Base-by-base conservation (phyloP, 2,113 vertebrate species). In the Cryptomyrus ogoouensis region DNA sequence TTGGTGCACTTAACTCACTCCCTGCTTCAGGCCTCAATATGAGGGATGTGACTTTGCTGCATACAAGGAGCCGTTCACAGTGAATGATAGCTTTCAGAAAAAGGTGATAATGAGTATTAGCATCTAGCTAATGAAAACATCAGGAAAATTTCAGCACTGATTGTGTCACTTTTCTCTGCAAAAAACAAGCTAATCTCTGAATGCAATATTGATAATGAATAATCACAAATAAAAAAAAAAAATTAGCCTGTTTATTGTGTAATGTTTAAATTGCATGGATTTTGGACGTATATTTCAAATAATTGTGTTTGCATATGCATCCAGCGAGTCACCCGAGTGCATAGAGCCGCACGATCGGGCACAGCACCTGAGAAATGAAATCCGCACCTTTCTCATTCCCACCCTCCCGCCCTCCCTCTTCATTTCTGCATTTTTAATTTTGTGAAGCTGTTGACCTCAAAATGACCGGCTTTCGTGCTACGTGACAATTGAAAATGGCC, bases 111-210 rank as follows among this genome's bases (percentile, higher is more conserved):
- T 96, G 95, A 95, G 46, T 88, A 42, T 58, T 56, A 27, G 46
- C 50, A 24, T 21, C 15, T 93, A 91, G 93, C 94, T 93, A 95
- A 93, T 94, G 92, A 93, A 95, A 95, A 96, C 95, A 95, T 50
- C 62, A 94, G 95, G 96, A 96, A 95, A 95, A 95, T 96, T 94
- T 95, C 96, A 95, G 96, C 96, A 95, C 96, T 96, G 19, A 56
- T 21, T 56, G 50, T 94, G 95, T 93, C 94, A 93, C 87, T 95
- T 94, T 95, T 95, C 95, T 94, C 96, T 95, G 94, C 95, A 94
- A 94, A 96, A 96, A 97, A 95, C 95, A 96, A 96, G 95, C 13
- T 83, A 19, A 27, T 94, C 91, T 92, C 92, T 91, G 94, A 95
- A 9, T 93, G 89, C 91, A 95, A 95, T 93, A 94, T 93, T 94